A percentile compares a stretch with the other conserved stretches of the same genome.
These are phyloP conservation scores for Stenopsyche tienmushanensis DNA, from an alignment of 1,140 invertebrate genomes.

Conservation along the genomic window DNA sequence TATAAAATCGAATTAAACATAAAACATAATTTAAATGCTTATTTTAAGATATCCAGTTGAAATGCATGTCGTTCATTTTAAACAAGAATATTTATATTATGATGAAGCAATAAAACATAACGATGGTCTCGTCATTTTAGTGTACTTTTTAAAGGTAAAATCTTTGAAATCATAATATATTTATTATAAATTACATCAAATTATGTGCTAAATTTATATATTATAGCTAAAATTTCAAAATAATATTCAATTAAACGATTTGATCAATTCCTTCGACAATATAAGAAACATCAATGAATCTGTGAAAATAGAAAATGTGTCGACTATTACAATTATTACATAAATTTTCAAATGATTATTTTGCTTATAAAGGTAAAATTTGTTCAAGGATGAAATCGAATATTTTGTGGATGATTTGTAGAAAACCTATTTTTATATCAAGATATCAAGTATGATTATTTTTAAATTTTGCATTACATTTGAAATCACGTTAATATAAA, in stretches of 20 bases:
- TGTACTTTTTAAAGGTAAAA: constrained; percentile 55
- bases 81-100: constrained; percentile 51
- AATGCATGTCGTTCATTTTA: constrained; percentile 56
- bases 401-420: constrained; percentile 20
- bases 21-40: not conserved
- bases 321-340: not conserved
- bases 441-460: constrained; percentile 20
- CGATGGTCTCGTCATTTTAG: constrained; percentile 54
- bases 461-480: too few species aligned
- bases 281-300: constrained; percentile 4
- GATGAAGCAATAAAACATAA: constrained; percentile 49
- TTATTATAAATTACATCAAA: not conserved
- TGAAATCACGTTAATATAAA: not conserved
- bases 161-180: not conserved
- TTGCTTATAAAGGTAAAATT: constrained; percentile 20
- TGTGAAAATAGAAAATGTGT: not conserved
- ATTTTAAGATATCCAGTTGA: constrained; percentile 52
- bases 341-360: constrained; percentile 20
- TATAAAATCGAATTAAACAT: not conserved
- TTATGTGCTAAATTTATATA: not conserved
- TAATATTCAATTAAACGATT: constrained; percentile 8
- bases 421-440: constrained; percentile 22
- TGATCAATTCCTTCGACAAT: constrained; percentile 8
- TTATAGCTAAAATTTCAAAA: not conserved
- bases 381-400: not conserved